These are phyloP conservation scores for Syrrhaptes paradoxus DNA, from an alignment of 2,113 vertebrate species.

Conservation along the genomic window DNA sequence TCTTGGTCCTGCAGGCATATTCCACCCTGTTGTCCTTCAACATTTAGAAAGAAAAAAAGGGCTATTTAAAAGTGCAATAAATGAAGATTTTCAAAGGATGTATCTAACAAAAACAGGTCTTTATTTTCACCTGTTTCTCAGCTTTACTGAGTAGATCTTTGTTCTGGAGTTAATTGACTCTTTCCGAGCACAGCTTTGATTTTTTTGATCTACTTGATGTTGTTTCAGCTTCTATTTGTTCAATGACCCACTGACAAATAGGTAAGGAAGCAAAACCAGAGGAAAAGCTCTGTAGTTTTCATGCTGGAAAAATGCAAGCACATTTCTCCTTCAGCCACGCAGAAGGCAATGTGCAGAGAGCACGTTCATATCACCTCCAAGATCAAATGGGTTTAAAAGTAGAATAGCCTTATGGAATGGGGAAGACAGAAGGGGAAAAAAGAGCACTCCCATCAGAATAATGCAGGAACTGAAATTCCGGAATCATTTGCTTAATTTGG, in stretches of 20 bases:
- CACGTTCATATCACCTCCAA: neutral
- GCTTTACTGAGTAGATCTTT: neutral
- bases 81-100: neutral
- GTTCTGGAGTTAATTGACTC: slow-evolving; percentile 1
- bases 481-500: neutral
- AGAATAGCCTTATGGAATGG: neutral
- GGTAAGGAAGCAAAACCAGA: neutral
- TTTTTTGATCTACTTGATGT: neutral
- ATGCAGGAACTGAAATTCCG: neutral
- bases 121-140: neutral
- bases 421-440: neutral
- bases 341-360: neutral
- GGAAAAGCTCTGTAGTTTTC: neutral
- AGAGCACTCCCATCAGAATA: neutral
- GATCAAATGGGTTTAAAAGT: neutral
- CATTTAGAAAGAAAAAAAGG: neutral
- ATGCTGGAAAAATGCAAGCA: neutral
- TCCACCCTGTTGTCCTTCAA: neutral
- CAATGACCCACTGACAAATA: neutral
- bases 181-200: neutral
- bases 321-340: neutral
- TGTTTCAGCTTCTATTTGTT: neutral
- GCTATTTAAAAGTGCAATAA: neutral
- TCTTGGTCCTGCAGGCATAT: neutral
- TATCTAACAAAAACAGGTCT: neutral